A percentile compares a stretch with the other conserved stretches of the same genome.
Evolutionary conservation across 2,888 invertebrate genomes (phyloP).

Genomic region (Odontothrips loti): DNA sequence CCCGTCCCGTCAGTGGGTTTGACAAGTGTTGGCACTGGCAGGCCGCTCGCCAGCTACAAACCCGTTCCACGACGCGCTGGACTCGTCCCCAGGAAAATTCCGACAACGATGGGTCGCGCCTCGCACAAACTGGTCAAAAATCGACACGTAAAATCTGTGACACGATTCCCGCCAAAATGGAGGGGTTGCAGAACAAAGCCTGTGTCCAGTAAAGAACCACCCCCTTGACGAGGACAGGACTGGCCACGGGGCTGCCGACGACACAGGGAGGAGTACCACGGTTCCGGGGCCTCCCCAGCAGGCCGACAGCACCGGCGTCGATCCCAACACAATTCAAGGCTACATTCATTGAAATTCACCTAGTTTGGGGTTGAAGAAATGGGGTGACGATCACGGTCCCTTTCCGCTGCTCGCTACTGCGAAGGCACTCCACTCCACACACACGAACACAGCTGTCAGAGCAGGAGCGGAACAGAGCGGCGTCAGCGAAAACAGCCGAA

Average conservation of each 20-base stretch:
- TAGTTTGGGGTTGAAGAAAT: background rate
- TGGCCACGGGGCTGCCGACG: background rate
- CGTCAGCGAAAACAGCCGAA: conserved; percentile 21
- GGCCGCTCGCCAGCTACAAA: too few species aligned
- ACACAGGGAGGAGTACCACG: background rate
- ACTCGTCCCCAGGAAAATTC: too few species aligned
- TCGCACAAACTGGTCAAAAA: too few species aligned
- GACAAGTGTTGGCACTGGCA: too few species aligned
- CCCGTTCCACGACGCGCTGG: too few species aligned
- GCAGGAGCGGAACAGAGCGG: background rate
- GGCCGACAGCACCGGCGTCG: background rate
- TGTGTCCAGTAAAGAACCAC: background rate
- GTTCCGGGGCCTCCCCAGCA: too few species aligned
- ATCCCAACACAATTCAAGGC: background rate
- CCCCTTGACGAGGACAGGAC: background rate
- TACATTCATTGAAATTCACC: background rate
- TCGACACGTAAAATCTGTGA: too few species aligned
- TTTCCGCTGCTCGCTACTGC: background rate
- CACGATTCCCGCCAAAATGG: background rate
- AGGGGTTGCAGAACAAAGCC: conserved; percentile 1
- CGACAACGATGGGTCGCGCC: too few species aligned
- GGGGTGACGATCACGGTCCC: background rate
- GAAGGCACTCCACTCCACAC: background rate
- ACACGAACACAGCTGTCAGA: conserved; percentile 19
- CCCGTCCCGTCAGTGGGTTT: too few species aligned